Conservation (phyloP, 2,797 vertebrate species). For the Muraenolepis orangiensis region DNA sequence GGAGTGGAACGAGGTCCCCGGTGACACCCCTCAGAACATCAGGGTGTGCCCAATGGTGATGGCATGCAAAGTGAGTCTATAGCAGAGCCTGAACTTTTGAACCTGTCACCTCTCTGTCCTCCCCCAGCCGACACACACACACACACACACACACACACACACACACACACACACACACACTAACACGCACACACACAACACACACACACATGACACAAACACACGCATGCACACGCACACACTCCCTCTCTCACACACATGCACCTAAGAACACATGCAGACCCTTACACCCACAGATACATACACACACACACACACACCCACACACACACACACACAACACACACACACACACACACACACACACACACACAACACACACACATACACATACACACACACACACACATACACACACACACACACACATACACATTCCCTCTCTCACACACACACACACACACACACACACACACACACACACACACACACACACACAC, state of each 20-base stretch:
- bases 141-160: constrained; percentile 49
- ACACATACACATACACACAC: too few species aligned
- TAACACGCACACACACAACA: constrained; percentile 45
- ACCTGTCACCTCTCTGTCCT: constrained; percentile 73
- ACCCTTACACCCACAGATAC: too few species aligned
- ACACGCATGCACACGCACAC: constrained; percentile 43
- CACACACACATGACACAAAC: constrained; percentile 44
- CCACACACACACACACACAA: too few species aligned
- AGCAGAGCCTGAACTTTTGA: constrained; percentile 76
- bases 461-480: too few species aligned
- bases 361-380: too few species aligned
- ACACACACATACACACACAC: too few species aligned
- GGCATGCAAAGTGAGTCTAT: constrained; percentile 70
- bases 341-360: too few species aligned
- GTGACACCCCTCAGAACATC: constrained; percentile 57
- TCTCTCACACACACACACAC: not conserved
- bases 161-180: constrained; percentile 52
- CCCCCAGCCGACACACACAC: constrained; percentile 34
- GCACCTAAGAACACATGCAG: too few species aligned
- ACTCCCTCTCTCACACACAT: not conserved
- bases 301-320: not conserved
- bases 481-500: not conserved
- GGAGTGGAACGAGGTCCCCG: constrained; percentile 61
- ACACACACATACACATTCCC: too few species aligned
- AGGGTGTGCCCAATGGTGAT: constrained; percentile 71